phyloP scores from a whole-genome alignment of 2,888 invertebrate genomes.

The Campoplex nolae region DNA sequence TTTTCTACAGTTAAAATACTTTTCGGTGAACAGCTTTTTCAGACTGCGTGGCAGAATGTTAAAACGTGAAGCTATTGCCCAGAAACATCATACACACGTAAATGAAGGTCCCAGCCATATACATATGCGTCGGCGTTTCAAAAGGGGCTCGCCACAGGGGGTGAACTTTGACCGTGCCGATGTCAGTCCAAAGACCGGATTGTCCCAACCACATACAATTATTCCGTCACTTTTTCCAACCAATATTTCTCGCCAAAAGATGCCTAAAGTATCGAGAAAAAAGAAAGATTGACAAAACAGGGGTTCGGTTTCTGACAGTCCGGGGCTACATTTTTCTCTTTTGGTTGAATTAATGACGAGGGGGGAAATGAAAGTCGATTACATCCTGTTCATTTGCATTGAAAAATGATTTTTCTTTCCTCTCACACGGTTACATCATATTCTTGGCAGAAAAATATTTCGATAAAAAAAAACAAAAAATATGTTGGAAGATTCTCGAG shows the following conservation, averaged over 20 bases:
- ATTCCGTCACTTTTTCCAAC: conserved; percentile 54
- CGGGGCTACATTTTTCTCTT: conserved; percentile 14
- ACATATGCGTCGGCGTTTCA: conserved; percentile 75
- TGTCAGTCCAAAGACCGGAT: conserved; percentile 76
- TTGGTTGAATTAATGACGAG: neutral
- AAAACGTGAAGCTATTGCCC: conserved; percentile 17
- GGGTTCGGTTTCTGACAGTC: conserved; percentile 8
- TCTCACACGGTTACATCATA: neutral
- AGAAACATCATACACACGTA: neutral
- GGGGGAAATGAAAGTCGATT: too few relatives aligned
- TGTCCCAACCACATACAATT: conserved; percentile 35
- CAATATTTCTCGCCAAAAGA: conserved; percentile 51
- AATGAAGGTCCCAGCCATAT: conserved; percentile 32
- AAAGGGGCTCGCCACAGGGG: conserved; percentile 77
- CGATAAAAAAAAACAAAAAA: neutral
- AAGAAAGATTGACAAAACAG: neutral
- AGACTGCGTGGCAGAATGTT: conserved; percentile 63
- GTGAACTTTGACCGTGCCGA: conserved; percentile 79
- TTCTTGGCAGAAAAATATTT: neutral
- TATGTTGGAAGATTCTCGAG: neutral
- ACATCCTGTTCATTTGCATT: neutral
- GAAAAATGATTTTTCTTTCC: neutral
- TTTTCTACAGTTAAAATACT: conserved; percentile 57
- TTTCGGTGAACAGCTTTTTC: conserved; percentile 77
- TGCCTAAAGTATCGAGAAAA: conserved; percentile 11